Evolutionary conservation across 2,888 invertebrate genomes (phyloP).

Genomic region (Diaperis boleti): DNA sequence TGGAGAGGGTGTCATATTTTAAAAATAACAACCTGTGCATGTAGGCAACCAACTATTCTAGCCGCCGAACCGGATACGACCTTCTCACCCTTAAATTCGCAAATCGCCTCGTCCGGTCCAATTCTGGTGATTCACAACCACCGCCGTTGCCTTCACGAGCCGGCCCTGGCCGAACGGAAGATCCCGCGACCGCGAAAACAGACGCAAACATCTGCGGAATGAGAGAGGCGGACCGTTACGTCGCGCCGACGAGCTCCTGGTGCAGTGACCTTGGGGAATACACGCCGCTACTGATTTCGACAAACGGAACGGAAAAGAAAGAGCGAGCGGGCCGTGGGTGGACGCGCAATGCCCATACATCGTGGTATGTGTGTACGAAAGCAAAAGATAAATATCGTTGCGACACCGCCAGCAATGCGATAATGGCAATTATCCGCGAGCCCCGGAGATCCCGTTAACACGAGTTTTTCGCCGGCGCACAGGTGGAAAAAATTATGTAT

Average conservation of each 20-base stretch:
- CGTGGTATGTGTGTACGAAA: constrained; percentile 17
- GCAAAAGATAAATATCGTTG: constrained; percentile 35
- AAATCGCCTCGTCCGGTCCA: not conserved
- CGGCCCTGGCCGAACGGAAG: constrained; percentile 9
- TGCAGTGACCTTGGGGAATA: constrained; percentile 54
- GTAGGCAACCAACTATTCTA: too few species aligned
- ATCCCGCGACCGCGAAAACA: constrained; percentile 30
- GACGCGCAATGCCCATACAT: constrained; percentile 28
- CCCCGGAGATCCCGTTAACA: constrained; percentile 32
- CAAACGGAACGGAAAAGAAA: constrained; percentile 39
- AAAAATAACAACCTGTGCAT: too few species aligned
- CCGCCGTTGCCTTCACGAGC: too few species aligned
- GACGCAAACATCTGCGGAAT: constrained; percentile 52
- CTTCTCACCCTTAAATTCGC: not conserved
- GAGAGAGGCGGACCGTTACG: constrained; percentile 52
- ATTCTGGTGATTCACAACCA: too few species aligned
- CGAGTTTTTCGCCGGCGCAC: constrained; percentile 3
- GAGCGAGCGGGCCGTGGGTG: constrained; percentile 34
- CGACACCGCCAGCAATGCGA: constrained; percentile 39
- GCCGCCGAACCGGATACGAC: not conserved
- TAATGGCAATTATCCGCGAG: constrained; percentile 37
- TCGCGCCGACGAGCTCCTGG: constrained; percentile 47
- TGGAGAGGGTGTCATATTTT: too few species aligned
- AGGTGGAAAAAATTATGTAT: not conserved
- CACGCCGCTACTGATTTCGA: constrained; percentile 25